These are phyloP conservation scores for Nycticryphes semicollaris DNA, from an alignment of 2,113 vertebrate genomes.

Conservation along the genomic window DNA sequence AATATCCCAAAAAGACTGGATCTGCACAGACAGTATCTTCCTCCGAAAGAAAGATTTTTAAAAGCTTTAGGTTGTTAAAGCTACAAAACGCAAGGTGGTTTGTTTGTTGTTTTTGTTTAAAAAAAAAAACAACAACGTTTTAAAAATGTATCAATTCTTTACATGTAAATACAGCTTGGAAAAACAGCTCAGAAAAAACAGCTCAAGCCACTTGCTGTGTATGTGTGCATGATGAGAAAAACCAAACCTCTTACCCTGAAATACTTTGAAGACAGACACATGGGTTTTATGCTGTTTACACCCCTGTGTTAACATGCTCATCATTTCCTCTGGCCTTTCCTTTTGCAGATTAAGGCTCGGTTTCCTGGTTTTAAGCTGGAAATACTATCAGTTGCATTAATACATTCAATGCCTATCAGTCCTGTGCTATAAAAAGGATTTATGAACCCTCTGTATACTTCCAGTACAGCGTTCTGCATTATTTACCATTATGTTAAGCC, in stretches of 20 bases:
- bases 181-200: accelerated
- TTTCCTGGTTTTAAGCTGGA: neutral
- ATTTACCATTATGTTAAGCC: neutral
- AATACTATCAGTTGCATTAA: neutral
- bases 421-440: neutral
- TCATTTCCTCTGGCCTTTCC: neutral
- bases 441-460: neutral
- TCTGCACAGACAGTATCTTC: neutral
- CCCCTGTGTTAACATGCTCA: neutral
- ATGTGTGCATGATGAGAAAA: neutral
- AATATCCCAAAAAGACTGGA: neutral
- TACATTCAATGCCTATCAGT: neutral
- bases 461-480: neutral
- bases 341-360: neutral
- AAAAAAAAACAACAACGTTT: neutral
- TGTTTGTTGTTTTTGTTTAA: no score
- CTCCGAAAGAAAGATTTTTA: neutral
- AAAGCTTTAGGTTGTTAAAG: neutral
- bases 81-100: neutral
- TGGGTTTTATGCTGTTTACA: neutral
- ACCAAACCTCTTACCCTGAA: neutral
- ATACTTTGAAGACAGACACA: neutral
- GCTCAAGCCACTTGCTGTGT: neutral
- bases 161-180: neutral
- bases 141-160: neutral